Evolutionary conservation across 2,113 vertebrate genomes (phyloP).

Genomic region (Elephas maximus): DNA sequence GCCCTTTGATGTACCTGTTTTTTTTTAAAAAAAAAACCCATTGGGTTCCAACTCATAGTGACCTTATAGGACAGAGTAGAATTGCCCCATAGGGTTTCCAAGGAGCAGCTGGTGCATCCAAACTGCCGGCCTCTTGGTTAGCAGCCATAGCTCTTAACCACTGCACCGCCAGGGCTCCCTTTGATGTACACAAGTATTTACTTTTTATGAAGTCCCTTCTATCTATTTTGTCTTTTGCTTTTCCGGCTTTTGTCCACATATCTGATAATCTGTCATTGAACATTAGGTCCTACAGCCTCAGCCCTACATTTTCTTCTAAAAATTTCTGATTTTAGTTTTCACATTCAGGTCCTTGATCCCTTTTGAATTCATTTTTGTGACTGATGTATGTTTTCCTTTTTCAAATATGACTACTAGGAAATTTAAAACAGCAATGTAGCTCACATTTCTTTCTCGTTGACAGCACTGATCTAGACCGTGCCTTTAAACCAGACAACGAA

Average conservation of each 20-base stretch:
- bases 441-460: neutral
- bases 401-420: neutral
- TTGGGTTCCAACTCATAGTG: no score
- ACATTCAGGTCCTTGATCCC: neutral
- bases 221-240: neutral
- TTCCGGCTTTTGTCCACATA: neutral
- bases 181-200: no score
- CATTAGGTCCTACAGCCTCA: neutral
- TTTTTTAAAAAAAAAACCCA: no score
- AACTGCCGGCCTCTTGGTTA: no score
- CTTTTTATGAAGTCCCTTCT: no score
- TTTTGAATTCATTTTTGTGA: no score
- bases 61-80: no score
- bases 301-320: neutral
- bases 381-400: neutral
- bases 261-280: neutral
- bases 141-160: no score
- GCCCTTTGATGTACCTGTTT: no score
- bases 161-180: no score
- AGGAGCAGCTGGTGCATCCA: no score
- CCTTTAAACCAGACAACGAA: conserved; percentile 27
- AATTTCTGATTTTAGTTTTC: neutral
- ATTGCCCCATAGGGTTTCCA: no score
- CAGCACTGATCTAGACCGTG: neutral
- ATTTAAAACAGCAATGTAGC: neutral